Evolutionary conservation across 2,113 vertebrate genomes (phyloP), one percentile per base, ranked within the genome.

Genomic region (Talpa occidentalis): DNA sequence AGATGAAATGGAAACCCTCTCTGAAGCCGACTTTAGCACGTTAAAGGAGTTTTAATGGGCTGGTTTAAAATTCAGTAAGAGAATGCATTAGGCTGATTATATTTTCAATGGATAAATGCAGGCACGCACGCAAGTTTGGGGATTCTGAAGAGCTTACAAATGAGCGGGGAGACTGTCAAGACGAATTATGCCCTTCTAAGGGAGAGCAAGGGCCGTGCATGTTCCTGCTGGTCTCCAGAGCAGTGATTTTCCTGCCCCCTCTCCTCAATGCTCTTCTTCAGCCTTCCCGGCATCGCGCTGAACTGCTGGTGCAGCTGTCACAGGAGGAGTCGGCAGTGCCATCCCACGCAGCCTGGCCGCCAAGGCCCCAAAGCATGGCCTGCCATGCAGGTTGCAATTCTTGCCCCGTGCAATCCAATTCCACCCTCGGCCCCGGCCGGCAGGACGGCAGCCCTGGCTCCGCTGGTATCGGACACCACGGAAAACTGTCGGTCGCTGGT

Each of bases 1-100:
- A 98, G 98, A 99, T 98, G 98, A 99, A 99, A 99, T 98, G 97
- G 98, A 98, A 98, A 98, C 98, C 97, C 97, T 98, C 98, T 98
- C 98, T 98, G 98, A 98, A 99, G 98, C 98, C 94, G 96, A 95
- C 98, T 98, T 98, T 98, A 98, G 98, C 97, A 98, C 94, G 96
- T 98, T 98, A 98, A 98, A 98, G 98, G 97, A 97, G 98, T 98
- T 98, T 98, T 99, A 98, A 99, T 98, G 98, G 98, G 97, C 98
- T 98, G 98, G 96, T 98, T 99, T 98, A 98, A 98, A 99, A 99
- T 99, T 98, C 98, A 97, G 98, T 94, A 97, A 98, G 97, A 97
- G 98, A 98, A 98, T 98, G 96, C 97, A 98, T 98, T 98, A 98
- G 97, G 77, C 97, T 98, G 97, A 98, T 98, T 98, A 97, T 93